These are phyloP conservation scores for Machimus atricapillus DNA, from an alignment of 2,888 invertebrate genomes.

Conservation along the genomic window DNA sequence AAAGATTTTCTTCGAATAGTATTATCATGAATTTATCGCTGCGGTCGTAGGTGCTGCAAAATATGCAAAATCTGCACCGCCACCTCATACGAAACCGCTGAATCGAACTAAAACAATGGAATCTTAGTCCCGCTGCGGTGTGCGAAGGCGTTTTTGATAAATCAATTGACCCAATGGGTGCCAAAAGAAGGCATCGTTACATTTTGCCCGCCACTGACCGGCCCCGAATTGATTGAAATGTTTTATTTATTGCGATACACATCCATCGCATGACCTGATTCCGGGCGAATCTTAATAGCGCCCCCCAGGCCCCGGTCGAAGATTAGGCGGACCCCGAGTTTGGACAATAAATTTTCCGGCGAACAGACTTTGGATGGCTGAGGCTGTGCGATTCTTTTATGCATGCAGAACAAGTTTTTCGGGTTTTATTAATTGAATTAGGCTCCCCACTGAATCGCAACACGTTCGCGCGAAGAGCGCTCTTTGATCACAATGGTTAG, in stretches of 20 bases:
- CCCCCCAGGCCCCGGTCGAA: not conserved
- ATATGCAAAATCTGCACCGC: not conserved
- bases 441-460: not conserved
- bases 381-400: not conserved
- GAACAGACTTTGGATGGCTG: not conserved
- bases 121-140: not conserved
- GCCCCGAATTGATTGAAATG: constrained; percentile 3
- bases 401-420: constrained; percentile 1
- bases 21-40: not conserved
- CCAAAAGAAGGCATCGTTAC: not conserved
- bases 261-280: constrained; percentile 11
- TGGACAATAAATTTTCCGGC: not conserved
- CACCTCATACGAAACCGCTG: not conserved
- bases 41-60: not conserved
- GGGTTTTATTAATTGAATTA: not conserved
- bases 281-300: constrained; percentile 1
- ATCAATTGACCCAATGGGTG: not conserved
- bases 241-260: constrained; percentile 22
- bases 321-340: not conserved
- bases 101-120: not conserved
- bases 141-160: not conserved
- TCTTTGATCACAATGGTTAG: not conserved
- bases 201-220: not conserved
- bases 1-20: not conserved
- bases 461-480: not conserved